Conservation (phyloP, 2,888 invertebrate species). For the Acrocyrtus sp. region DNA sequence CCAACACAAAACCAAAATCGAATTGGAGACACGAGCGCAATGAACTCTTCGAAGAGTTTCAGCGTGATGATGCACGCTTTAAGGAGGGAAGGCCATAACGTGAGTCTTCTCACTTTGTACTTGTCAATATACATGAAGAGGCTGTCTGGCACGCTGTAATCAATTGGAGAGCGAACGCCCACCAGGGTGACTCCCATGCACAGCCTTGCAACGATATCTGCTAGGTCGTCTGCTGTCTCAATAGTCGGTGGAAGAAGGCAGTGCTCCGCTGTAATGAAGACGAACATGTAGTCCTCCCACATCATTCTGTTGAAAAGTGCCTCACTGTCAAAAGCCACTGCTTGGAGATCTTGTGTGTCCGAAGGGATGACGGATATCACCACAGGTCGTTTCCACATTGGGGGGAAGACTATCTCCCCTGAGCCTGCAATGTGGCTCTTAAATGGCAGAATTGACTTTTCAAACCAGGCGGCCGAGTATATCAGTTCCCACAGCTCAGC, state of each 20-base stretch:
- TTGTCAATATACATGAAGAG: slow-evolving; percentile 9
- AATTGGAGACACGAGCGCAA: slow-evolving; percentile 5
- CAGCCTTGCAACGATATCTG: slow-evolving; percentile 9
- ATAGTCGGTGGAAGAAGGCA: slow-evolving; percentile 17
- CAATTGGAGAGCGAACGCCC: slow-evolving; percentile 3
- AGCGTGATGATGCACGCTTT: slow-evolving; percentile 16
- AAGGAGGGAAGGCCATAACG: slow-evolving; percentile 33
- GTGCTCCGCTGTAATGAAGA: slow-evolving; percentile 15
- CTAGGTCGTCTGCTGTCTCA: slow-evolving; percentile 11
- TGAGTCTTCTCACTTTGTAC: slow-evolving; percentile 29
- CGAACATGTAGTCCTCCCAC: slow-evolving; percentile 40
- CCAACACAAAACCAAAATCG: slow-evolving; percentile 46
- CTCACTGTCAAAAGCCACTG: slow-evolving; percentile 13
- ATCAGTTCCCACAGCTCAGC: slow-evolving; percentile 33
- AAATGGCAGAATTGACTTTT: slow-evolving; percentile 8
- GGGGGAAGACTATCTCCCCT: slow-evolving; percentile 10
- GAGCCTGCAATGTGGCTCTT: slow-evolving; percentile 10
- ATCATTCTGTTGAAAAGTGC: slow-evolving; percentile 18
- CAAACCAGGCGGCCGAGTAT: neutral
- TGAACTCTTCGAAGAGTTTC: slow-evolving; percentile 21
- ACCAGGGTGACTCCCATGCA: slow-evolving; percentile 17
- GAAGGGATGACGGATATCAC: slow-evolving; percentile 17
- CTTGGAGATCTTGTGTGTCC: slow-evolving; percentile 16
- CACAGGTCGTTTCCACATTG: slow-evolving; percentile 30
- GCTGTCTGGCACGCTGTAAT: slow-evolving; percentile 24